Evolutionary conservation across 2,113 vertebrate species (phyloP), one percentile per base, ranked within the genome.

Genomic region (Sander vitreus): DNA sequence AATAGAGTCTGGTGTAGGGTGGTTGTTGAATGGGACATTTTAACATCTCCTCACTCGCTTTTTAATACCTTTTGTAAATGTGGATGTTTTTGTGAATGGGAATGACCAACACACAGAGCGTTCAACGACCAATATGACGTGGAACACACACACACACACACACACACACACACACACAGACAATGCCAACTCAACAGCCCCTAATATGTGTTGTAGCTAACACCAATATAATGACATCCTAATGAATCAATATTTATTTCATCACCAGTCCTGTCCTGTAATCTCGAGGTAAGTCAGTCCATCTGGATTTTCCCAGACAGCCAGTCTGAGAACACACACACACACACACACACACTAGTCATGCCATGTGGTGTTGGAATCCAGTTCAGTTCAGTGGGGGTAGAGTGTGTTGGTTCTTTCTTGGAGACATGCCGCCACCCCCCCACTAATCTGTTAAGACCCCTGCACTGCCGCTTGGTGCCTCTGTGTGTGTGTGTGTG

Each of bases 361-460:
- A 14, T 65, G 68, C 76, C 82, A 83, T 83, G 82, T 87, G 85
- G 78, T 58, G 58, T 53, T 76, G 71, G 70, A 85, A 78, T 82
- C 50, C 76, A 62, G 55, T 76, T 39, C 50, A 60, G 36, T 59
- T 39, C 9, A 39, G 39, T 15, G 59, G 77, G 85, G 70, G 70
- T 15, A 39, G 47, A 55, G 75, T 80, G 72, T 83, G 68, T 68
- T 55, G 39, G 55, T 69, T 45, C 54, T 58, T 47, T 62, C 69
- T 36, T 78, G 84, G 69, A 73, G 73, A 74, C 69, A 73, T 51
- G 43, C 14, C 33, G 1, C 33, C 30, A 10, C 60, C 9, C 57
- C 68, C 51, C 66, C 25, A 74, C 87, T 90, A 86, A 90, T 88
- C 84, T 88, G 84, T 81, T 88, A 88, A 90, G 71, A 81, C 83